Base-by-base conservation (phyloP, 2,888 invertebrate genomes). In the Vesta saturnalis region DNA sequence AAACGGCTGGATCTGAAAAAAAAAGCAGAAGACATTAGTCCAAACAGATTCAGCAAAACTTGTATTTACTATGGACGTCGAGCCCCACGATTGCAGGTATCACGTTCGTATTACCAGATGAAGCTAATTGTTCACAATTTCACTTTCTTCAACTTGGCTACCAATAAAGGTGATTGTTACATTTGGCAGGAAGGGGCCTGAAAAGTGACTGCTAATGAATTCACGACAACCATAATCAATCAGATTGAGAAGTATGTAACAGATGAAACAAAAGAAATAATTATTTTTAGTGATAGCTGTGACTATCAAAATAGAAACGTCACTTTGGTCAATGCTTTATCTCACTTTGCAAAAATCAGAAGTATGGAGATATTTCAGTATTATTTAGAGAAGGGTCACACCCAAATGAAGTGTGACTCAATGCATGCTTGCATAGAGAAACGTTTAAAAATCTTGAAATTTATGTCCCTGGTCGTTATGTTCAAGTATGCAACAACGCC, bases 91-190 rank as follows among this genome's bases (percentile, higher is more conserved):
- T 43, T 43, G n/a, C 43, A 43, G 14, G 43, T 43, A 43, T 43
- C 43, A 43, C 43, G 43, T n/a, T 43, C 43, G n/a, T 14, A 43
- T 43, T 43, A 43, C 43, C 2, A 43, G 43, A 43, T 43, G 43
- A 43, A 43, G 43, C 43, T 43, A 43, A 43, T n/a, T 43, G 43
- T 43, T n/a, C 43, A 43, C 43, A 43, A 43, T 43, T 43, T 43
- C 43, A 43, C 43, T 43, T 43, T 43, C 43, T 43, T 43, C 43
- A 43, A 43, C 43, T 43, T 43, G 43, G 43, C 43, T 43, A 43
- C 43, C 5, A 43, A 43, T 43, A 43, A 43, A 43, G 43, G 43
- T 43, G 43, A 43, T 43, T 43, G 43, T 43, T n/a, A 43, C 43
- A 43, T 43, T 43, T 43, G 43, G 43, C 43, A 43, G 2, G 43